Conservation (phyloP, 92 coral and sea anemone genomes). For the Blastomussa wellsi region DNA sequence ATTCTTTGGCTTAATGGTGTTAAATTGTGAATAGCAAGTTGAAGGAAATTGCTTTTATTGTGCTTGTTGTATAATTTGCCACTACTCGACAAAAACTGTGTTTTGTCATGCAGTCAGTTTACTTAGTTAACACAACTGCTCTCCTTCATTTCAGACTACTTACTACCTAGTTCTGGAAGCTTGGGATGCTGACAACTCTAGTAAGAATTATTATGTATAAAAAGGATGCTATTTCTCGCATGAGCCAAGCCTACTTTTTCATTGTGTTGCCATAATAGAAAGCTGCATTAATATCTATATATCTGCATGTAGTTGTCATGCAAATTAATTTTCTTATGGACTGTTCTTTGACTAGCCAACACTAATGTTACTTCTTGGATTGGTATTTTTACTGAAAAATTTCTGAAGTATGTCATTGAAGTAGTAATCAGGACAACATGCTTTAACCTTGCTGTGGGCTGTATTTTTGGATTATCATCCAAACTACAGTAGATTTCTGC, state of each 20-base stretch:
- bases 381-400: neutral
- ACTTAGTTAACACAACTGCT: neutral
- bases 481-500: conserved; percentile 1
- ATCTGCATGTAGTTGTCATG: conserved; percentile 18
- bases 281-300: conserved; percentile 1
- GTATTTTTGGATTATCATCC: neutral
- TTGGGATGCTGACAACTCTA: conserved; percentile 78
- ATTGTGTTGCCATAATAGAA: conserved; percentile 5
- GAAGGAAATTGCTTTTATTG: neutral
- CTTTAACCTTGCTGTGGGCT: neutral
- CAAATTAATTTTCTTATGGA: neutral
- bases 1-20: neutral
- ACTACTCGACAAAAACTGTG: neutral
- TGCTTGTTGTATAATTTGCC: conserved; percentile 7
- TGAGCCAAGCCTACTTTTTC: conserved; percentile 8
- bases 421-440: neutral
- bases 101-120: conserved; percentile 15
- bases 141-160: conserved; percentile 66
- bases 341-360: neutral
- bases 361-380: neutral
- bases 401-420: neutral
- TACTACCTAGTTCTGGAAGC: conserved; percentile 87
- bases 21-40: neutral
- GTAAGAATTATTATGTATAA: conserved; percentile 44
- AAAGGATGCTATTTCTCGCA: conserved; percentile 1